These are phyloP conservation scores for Spondyliosoma cantharus DNA, from an alignment of 2,797 vertebrate genomes.

Conservation along the genomic window DNA sequence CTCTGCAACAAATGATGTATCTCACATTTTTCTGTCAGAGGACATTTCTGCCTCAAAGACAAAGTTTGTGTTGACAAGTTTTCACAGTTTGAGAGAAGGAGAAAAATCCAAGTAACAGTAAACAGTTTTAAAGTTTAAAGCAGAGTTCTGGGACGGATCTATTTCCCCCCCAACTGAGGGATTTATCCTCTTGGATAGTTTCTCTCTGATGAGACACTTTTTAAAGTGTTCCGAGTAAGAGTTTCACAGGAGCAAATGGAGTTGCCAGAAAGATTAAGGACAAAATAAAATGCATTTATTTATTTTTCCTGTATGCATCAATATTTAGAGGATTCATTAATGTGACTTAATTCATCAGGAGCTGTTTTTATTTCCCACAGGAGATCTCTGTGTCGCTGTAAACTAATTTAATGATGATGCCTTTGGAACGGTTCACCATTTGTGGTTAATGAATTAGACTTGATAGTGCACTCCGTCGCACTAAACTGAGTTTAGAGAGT, in stretches of 20 bases:
- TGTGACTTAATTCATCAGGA: conserved; percentile 51
- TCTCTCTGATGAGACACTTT: conserved; percentile 55
- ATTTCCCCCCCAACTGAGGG: conserved; percentile 13
- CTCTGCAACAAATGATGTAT: background rate
- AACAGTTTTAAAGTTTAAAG: conserved; percentile 33
- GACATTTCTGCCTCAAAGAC: background rate
- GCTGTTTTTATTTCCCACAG: conserved; percentile 42
- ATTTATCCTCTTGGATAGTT: conserved; percentile 56
- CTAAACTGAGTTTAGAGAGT: conserved; percentile 31
- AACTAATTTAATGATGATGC: conserved; percentile 40
- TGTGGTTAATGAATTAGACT: conserved; percentile 37
- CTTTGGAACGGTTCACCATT: conserved; percentile 45
- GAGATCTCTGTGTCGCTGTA: conserved; percentile 26
- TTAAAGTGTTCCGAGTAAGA: conserved; percentile 53
- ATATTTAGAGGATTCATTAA: conserved; percentile 54
- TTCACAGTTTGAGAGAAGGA: conserved; percentile 25
- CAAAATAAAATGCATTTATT: conserved; percentile 50
- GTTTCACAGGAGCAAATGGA: conserved; percentile 51
- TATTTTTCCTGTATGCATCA: conserved; percentile 33
- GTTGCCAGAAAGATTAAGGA: conserved; percentile 59
- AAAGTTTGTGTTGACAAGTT: conserved; percentile 31
- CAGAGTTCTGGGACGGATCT: conserved; percentile 26
- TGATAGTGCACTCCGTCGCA: conserved; percentile 36
- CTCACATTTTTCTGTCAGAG: background rate
- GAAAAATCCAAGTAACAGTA: conserved; percentile 1